Evolutionary conservation across 1,140 invertebrate species (phyloP).

Genomic region (Halesus radiatus): DNA sequence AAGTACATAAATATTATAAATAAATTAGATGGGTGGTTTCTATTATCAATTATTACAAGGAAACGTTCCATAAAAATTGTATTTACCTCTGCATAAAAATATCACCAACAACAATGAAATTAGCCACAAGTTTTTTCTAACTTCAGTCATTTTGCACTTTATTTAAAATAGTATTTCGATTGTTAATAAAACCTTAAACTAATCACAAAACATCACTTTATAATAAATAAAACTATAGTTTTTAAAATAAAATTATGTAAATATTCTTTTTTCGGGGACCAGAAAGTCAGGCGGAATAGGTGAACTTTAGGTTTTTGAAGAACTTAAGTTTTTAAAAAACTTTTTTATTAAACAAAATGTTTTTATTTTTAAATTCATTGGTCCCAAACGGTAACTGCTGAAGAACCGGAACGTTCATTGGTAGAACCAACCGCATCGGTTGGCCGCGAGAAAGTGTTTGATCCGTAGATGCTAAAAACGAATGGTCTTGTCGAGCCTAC

Average conservation of each 20-base stretch:
- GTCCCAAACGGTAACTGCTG: neutral
- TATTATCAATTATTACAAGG: too few relatives aligned
- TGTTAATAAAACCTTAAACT: neutral
- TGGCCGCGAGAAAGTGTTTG: constrained; percentile 42
- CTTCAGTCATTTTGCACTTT: neutral
- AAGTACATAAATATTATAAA: too few relatives aligned
- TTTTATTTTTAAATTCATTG: too few relatives aligned
- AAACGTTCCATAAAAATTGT: too few relatives aligned
- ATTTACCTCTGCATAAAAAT: neutral
- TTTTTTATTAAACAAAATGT: too few relatives aligned
- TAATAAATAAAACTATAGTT: too few relatives aligned
- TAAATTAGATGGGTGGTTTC: too few relatives aligned
- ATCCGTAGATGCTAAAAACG: constrained; percentile 18
- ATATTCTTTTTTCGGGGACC: too few relatives aligned
- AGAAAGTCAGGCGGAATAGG: too few relatives aligned
- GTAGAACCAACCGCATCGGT: constrained; percentile 17
- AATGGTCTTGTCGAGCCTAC: constrained; percentile 24
- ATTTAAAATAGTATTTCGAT: neutral
- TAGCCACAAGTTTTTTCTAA: neutral
- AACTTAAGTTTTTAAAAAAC: too few relatives aligned
- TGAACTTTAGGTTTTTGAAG: too few relatives aligned
- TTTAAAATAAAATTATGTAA: too few relatives aligned
- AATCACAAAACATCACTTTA: constrained; percentile 1
- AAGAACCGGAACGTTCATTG: constrained; percentile 15
- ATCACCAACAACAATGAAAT: neutral